These are phyloP conservation scores for Heterotis niloticus DNA, from an alignment of 2,113 vertebrate genomes.

Conservation along the genomic window DNA sequence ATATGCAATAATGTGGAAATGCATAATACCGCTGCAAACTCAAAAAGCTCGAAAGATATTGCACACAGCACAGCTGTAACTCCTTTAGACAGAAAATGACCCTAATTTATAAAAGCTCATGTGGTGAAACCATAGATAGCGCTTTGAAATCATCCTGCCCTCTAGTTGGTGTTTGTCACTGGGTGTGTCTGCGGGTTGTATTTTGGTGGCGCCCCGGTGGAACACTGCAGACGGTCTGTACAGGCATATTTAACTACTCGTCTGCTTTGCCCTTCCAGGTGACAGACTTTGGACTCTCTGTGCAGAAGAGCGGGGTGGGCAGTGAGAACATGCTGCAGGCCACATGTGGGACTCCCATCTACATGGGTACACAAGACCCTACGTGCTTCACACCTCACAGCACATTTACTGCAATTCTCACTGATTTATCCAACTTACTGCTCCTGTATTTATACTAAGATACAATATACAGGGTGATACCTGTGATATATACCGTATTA, in stretches of 20 bases:
- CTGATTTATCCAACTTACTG: not conserved
- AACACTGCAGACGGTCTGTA: not conserved
- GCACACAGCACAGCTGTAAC: no score
- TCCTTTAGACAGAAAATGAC: no score
- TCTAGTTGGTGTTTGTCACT: not conserved
- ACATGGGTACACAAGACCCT: conserved; percentile 66
- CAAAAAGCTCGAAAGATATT: not conserved
- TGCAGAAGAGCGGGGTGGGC: conserved; percentile 69
- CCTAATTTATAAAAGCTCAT: not conserved
- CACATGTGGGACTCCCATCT: conserved; percentile 75
- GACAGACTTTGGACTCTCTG: conserved; percentile 79
- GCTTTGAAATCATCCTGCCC: not conserved
- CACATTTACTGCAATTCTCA: not conserved
- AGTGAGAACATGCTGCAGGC: conserved; percentile 71
- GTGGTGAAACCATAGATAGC: conserved; percentile 3
- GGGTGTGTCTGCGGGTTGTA: not conserved
- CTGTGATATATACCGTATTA: no score
- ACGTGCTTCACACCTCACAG: not conserved
- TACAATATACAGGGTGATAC: not conserved
- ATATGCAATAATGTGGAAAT: conserved; percentile 2
- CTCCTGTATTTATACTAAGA: not conserved
- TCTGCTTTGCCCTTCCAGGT: conserved; percentile 58
- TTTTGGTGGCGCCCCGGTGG: not conserved
- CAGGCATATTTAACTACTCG: not conserved
- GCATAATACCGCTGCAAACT: not conserved